Conservation (phyloP, 2,888 invertebrate genomes). For the Hofmannophila pseudospretella region DNA sequence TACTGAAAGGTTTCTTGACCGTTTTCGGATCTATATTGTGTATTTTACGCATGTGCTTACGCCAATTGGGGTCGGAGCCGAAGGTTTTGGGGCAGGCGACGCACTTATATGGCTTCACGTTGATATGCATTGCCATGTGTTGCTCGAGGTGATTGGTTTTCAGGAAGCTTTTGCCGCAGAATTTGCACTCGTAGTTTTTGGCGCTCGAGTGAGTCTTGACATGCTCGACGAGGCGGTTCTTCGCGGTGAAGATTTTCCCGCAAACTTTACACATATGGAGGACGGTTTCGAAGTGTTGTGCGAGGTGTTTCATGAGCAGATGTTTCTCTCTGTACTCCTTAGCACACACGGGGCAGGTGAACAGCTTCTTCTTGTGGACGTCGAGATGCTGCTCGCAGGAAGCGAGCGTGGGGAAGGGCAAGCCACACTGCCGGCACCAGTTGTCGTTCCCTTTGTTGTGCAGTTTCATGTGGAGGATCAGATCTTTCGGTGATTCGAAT, state of each 20-base stretch:
- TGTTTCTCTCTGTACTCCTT: conserved; percentile 71
- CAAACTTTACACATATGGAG: conserved; percentile 77
- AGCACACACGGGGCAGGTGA: conserved; percentile 77
- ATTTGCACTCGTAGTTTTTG: conserved; percentile 66
- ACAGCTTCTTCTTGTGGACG: conserved; percentile 44
- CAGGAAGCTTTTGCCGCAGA: conserved; percentile 69
- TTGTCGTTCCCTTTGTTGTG: conserved; percentile 32
- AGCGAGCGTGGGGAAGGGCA: conserved; percentile 40
- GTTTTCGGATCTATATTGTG: conserved; percentile 34
- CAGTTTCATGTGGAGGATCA: conserved; percentile 42
- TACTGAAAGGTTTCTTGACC: too few relatives aligned
- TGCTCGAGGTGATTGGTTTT: conserved; percentile 49
- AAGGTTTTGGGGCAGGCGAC: conserved; percentile 74
- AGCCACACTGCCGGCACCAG: conserved; percentile 55
- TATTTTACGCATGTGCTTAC: conserved; percentile 69
- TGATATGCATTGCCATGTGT: conserved; percentile 78
- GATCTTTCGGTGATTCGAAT: conserved; percentile 43
- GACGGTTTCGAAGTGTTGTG: conserved; percentile 49
- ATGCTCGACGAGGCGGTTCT: conserved; percentile 47
- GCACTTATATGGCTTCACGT: conserved; percentile 74
- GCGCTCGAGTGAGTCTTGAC: conserved; percentile 53
- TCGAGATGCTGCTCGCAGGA: conserved; percentile 50
- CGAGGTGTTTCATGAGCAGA: conserved; percentile 47
- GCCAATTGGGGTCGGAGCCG: conserved; percentile 76
- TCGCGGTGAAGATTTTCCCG: conserved; percentile 72